Percentiles rank a stretch among this genome's conserved stretches.
phyloP scores from a whole-genome alignment of 2,797 vertebrate species.

The Neopelma chrysocephalum region DNA sequence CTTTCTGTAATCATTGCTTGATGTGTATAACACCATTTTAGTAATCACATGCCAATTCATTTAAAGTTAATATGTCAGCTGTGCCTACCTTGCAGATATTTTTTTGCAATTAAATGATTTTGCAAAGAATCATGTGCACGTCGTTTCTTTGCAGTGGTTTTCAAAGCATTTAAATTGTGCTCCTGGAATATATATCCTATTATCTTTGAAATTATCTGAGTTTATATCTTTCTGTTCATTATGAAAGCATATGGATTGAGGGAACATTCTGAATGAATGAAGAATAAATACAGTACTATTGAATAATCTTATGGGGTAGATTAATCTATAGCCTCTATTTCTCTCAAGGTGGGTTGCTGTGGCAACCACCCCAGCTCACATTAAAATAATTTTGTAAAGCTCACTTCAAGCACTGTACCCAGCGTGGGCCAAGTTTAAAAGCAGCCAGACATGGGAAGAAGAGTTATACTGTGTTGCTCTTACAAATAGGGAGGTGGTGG shows the following conservation, averaged over 20 bases:
- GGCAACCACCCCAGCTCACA: slow-evolving; percentile 80
- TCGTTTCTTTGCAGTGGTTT: slow-evolving; percentile 8
- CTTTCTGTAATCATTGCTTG: slow-evolving; percentile 9
- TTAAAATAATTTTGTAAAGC: slow-evolving; percentile 82
- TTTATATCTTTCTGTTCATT: slow-evolving; percentile 59
- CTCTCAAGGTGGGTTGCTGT: slow-evolving; percentile 83
- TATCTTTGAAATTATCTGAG: slow-evolving; percentile 64
- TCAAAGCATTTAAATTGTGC: slow-evolving; percentile 46
- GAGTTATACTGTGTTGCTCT: slow-evolving; percentile 65
- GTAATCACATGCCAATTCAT: slow-evolving; percentile 40
- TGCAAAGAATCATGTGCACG: not conserved
- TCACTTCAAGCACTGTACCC: slow-evolving; percentile 79
- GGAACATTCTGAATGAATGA: slow-evolving; percentile 73
- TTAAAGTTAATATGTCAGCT: slow-evolving; percentile 39
- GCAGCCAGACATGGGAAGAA: slow-evolving; percentile 77
- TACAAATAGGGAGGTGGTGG: slow-evolving; percentile 65
- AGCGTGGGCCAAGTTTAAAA: slow-evolving; percentile 83
- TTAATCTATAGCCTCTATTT: slow-evolving; percentile 81
- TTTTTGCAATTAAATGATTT: slow-evolving; percentile 52
- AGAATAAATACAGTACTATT: slow-evolving; percentile 76
- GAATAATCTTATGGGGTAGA: slow-evolving; percentile 80
- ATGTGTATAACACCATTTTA: slow-evolving; percentile 42
- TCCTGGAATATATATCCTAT: slow-evolving; percentile 45
- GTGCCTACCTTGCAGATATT: slow-evolving; percentile 43
- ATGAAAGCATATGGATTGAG: slow-evolving; percentile 67